Base-by-base conservation (phyloP, 2,113 vertebrate species). In the Piaya cayana region DNA sequence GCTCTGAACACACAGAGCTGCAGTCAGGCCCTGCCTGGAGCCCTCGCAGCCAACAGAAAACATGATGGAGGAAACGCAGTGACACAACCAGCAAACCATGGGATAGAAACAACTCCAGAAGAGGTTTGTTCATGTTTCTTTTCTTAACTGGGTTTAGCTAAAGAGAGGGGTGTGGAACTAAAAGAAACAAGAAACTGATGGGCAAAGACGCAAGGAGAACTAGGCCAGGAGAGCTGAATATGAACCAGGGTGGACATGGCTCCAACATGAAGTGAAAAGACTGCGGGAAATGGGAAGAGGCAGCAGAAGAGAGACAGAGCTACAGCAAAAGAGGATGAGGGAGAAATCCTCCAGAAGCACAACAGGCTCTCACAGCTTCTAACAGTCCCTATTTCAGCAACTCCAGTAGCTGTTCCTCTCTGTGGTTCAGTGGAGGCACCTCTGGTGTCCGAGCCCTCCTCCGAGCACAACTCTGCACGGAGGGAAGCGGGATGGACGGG, bases 381-480 rank as follows among this genome's bases (percentile, higher is more conserved):
- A 93, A 83, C 82, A 94, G 95, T 81, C 90, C 77, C 60, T 86
- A 30, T 93, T 93, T 95, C 94, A 95, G 74, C 86, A 91, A 88
- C 83, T 87, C 83, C 84, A n/a, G 96, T 94, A 96, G 91, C 91
- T 96, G 92, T 95, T 97, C 96, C 96, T 95, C 95, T 97, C 94
- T 95, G 95, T 96, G 95, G 95, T 95, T 97, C 94, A 53, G 81
- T 22, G 36, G 36, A 95, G 86, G 78, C 89, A 96, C 82, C 62
- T 30, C 84, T 95, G 82, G 77, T 89, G 95, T 89, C 91, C 93
- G 76, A 92, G 91, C 91, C n/a, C 94, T 84, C 86, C 94, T 92
- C 91, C 59, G 58, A 92, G 92, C 86, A 87, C 60, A 86, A 37
- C 72, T 26, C 92, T n/a, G 82, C 3, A 1, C 3, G 30, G 60